Evolutionary conservation across 2,797 vertebrate species (phyloP).

Genomic region (Merluccius polli): DNA sequence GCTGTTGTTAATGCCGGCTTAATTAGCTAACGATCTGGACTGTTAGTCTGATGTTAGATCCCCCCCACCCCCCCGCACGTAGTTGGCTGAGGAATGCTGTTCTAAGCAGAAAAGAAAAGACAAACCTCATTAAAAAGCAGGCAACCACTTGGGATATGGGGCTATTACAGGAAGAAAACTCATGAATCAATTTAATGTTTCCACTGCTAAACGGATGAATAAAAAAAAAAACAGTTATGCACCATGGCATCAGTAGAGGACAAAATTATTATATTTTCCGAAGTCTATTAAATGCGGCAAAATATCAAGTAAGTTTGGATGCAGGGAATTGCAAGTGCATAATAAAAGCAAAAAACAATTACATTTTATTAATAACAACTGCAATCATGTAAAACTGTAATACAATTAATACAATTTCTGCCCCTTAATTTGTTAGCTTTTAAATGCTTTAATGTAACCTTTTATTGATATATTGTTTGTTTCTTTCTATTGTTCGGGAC

Average conservation of each 20-base stretch:
- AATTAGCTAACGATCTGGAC: slow-evolving; percentile 56
- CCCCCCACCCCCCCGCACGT: not conserved
- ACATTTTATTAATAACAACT: too few species aligned
- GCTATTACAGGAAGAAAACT: slow-evolving; percentile 35
- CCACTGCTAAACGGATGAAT: slow-evolving; percentile 24
- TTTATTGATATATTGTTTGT: too few species aligned
- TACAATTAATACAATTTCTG: too few species aligned
- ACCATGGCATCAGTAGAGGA: too few species aligned
- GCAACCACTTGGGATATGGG: slow-evolving; percentile 11
- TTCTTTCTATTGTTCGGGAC: not conserved
- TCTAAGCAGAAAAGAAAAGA: slow-evolving; percentile 34
- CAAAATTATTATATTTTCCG: too few species aligned
- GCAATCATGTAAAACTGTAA: too few species aligned
- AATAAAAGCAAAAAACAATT: too few species aligned
- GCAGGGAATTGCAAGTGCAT: too few species aligned
- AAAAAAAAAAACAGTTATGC: not conserved
- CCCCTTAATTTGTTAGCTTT: too few species aligned
- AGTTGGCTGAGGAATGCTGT: slow-evolving; percentile 29
- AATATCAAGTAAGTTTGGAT: too few species aligned
- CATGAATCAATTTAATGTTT: slow-evolving; percentile 45
- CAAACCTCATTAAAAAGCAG: slow-evolving; percentile 24
- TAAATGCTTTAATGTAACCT: too few species aligned
- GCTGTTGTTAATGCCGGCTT: slow-evolving; percentile 43
- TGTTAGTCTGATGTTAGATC: slow-evolving; percentile 18
- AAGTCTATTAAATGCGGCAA: not conserved